Evolutionary conservation across 2,888 invertebrate species (phyloP).

Genomic region (Tinea pellionella): DNA sequence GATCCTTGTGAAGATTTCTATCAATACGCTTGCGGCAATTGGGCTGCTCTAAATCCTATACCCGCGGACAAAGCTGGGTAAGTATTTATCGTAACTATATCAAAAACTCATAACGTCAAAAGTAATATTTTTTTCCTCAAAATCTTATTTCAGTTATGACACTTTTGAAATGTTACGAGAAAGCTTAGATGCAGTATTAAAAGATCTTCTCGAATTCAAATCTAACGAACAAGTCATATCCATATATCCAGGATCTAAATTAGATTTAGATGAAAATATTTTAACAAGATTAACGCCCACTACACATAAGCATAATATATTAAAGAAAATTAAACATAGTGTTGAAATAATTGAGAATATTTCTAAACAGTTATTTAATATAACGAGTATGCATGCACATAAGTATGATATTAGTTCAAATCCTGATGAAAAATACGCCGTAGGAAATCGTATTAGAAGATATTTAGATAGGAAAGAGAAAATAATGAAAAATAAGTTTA

Average conservation of each 20-base stretch:
- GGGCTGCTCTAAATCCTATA: conserved; percentile 85
- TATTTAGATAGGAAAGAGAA: conserved; percentile 37
- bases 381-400: conserved; percentile 17
- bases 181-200: conserved; percentile 77
- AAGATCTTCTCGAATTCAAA: conserved; percentile 73
- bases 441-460: conserved; percentile 46
- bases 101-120: neutral
- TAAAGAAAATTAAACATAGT: conserved; percentile 18
- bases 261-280: conserved; percentile 38
- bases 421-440: conserved; percentile 25
- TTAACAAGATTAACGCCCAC: conserved; percentile 19
- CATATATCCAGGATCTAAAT: conserved; percentile 44
- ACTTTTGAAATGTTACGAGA: conserved; percentile 91
- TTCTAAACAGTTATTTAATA: conserved; percentile 23
- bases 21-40: conserved; percentile 88
- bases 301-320: neutral
- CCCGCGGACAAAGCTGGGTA: conserved; percentile 86
- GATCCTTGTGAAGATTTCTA: conserved; percentile 88
- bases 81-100: conserved; percentile 16
- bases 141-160: conserved; percentile 73
- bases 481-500: conserved; percentile 26
- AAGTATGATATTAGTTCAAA: conserved; percentile 17
- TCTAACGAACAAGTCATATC: conserved; percentile 31
- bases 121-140: neutral
- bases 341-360: conserved; percentile 19